phyloP scores from a whole-genome alignment of 2,113 vertebrate genomes.

The Epinephelus fuscoguttatus region DNA sequence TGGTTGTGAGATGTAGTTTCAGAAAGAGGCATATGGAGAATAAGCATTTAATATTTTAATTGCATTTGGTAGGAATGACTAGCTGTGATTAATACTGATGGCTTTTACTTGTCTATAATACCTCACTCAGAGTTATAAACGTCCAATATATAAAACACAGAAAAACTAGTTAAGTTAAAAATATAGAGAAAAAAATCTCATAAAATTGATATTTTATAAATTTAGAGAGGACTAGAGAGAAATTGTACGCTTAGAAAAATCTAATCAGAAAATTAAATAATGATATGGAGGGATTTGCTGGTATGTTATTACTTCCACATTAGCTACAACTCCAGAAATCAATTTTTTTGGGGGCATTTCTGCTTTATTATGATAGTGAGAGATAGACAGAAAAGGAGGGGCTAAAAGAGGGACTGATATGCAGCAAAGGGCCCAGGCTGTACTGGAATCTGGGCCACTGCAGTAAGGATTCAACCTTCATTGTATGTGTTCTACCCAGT shows the following conservation, averaged over 20 bases:
- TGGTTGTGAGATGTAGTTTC: not conserved
- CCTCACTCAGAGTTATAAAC: not conserved
- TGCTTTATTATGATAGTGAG: too few relatives aligned
- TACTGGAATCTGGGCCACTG: too few relatives aligned
- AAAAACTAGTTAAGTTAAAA: not conserved
- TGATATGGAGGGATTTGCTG: not conserved
- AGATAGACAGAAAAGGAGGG: too few relatives aligned
- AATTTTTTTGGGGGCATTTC: not conserved
- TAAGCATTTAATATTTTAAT: not conserved
- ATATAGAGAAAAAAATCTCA: too few relatives aligned
- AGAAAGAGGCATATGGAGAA: not conserved
- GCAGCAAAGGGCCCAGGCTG: too few relatives aligned
- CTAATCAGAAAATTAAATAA: not conserved
- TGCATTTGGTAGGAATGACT: not conserved
- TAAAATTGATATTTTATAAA: too few relatives aligned
- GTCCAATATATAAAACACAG: not conserved
- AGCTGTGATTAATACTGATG: not conserved
- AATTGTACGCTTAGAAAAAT: not conserved
- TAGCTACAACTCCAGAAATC: not conserved
- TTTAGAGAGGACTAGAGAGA: too few relatives aligned
- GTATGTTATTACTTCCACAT: not conserved
- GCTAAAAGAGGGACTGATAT: too few relatives aligned
- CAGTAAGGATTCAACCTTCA: too few relatives aligned
- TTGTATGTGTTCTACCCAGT: too few relatives aligned
- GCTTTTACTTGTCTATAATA: not conserved